Base-by-base conservation (phyloP, 2,888 invertebrate species). In the Drosophila anomalipes region DNA sequence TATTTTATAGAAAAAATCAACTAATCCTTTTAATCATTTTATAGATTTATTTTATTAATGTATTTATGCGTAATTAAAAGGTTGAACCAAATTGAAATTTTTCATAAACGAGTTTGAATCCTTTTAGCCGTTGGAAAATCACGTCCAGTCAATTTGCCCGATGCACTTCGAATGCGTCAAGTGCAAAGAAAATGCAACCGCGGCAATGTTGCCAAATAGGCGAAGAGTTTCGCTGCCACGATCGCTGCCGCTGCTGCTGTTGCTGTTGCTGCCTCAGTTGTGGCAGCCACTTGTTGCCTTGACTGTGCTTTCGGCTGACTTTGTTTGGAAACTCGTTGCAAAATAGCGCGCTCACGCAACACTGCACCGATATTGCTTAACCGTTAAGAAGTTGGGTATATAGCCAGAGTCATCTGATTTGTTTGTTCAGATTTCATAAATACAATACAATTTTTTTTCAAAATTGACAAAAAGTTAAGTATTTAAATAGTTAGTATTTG, bases 61-160 rank as follows among this genome's bases (percentile, higher is more conserved):
- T 28, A 22, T 22, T 33, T 12, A 35, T 14, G n/a, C n/a, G 12
- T 12, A 19, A 30, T 32, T 35, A 12, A n/a, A 39, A 57, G 2
- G 30, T 9, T 39, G 0, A 39, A 30, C 3, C 16, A 30, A 39
- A 41, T n/a, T 30, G 0, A 1, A n/a, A 14, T 51, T 49, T 54
- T 26, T 56, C 16, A 7, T n/a, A n/a, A 39, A 19, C 7, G 3
- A 10, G 49, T 5, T 32, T 53, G 16, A 41, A 65, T 62, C 58
- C 58, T 33, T 63, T 57, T 14, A 44, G 52, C 47, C 65, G 60
- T 56, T 60, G 58, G 70, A 70, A 72, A 53, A 71, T 58, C 58
- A 82, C 89, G 90, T 88, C 89, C 86, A 77, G 59, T 72, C 67
- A 61, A 75, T 58, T 79, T 75, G 79, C 77, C 75, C 53, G 72